Percentiles rank a stretch among this genome's conserved stretches.
Evolutionary conservation across 2,797 vertebrate species (phyloP).

Genomic region (Fringilla coelebs): DNA sequence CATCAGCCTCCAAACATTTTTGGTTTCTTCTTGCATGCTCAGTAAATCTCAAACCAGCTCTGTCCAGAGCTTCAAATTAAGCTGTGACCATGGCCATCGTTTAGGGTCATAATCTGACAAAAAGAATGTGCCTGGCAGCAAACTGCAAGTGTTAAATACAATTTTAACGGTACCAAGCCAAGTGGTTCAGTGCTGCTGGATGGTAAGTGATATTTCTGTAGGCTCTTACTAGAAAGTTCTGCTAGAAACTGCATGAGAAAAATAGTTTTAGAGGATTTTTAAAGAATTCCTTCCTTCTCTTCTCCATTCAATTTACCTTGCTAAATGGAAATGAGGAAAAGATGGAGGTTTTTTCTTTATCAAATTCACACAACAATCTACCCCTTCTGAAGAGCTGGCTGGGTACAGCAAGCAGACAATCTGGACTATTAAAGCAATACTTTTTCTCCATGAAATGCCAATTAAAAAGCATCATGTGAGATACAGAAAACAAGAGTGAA

Average conservation of each 20-base stretch:
- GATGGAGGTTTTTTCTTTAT: not conserved
- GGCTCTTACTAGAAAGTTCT: not conserved
- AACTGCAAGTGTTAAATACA: not conserved
- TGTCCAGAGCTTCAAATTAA: not conserved
- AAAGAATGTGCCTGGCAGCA: not conserved
- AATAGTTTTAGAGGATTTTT: not conserved
- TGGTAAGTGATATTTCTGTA: not conserved
- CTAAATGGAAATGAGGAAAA: not conserved
- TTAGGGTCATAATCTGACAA: accelerated
- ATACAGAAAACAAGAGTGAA: not conserved
- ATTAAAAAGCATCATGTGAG: not conserved
- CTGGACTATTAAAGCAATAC: not conserved
- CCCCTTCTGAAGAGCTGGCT: not conserved
- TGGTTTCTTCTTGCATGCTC: not conserved
- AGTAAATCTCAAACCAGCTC: not conserved
- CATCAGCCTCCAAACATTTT: not conserved
- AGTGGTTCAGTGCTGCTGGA: not conserved
- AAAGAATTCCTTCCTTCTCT: not conserved
- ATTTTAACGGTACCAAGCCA: not conserved
- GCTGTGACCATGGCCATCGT: not conserved
- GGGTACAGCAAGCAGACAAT: not conserved
- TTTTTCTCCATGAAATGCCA: not conserved
- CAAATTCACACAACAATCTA: not conserved
- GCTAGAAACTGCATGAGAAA: not conserved
- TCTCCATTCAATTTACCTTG: not conserved